Conservation (phyloP, 2,797 vertebrate species). For the Carapus acus region DNA sequence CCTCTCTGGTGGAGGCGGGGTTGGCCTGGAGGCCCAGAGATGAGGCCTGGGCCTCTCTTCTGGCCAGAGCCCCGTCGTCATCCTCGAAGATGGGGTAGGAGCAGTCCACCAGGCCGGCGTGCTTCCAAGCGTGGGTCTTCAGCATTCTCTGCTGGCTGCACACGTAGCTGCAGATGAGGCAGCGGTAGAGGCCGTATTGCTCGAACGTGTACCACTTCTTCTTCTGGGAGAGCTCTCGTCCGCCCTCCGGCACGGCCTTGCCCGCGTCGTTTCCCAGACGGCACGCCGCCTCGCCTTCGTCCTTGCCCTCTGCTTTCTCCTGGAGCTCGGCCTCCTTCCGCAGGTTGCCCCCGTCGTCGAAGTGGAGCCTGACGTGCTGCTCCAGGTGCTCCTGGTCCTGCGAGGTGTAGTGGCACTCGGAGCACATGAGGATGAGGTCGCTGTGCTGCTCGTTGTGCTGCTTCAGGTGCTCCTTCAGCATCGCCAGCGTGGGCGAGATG, state of each 20-base stretch:
- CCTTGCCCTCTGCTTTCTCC: conserved; percentile 36
- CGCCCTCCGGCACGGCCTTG: not conserved
- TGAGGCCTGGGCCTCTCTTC: conserved; percentile 58
- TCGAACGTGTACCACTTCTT: conserved; percentile 96
- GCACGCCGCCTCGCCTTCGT: not conserved
- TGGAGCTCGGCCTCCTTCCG: not conserved
- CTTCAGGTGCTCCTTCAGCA: conserved; percentile 85
- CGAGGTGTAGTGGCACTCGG: conserved; percentile 81
- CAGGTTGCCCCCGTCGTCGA: conserved; percentile 52
- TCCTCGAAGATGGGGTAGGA: conserved; percentile 96
- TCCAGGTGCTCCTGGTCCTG: conserved; percentile 86
- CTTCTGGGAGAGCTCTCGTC: conserved; percentile 49
- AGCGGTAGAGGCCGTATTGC: conserved; percentile 89
- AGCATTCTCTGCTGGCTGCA: conserved; percentile 95
- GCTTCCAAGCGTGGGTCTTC: conserved; percentile 97
- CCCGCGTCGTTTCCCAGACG: not conserved
- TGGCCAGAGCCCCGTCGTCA: conserved; percentile 66
- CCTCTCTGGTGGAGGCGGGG: conserved; percentile 33
- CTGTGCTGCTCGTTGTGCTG: conserved; percentile 81
- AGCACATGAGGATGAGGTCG: conserved; percentile 77
- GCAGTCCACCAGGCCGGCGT: conserved; percentile 91
- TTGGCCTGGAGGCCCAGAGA: conserved; percentile 12
- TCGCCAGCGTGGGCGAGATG: conserved; percentile 78
- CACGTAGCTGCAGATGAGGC: conserved; percentile 94
- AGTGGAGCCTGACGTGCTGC: conserved; percentile 80